Evolutionary conservation across 2,888 invertebrate genomes (phyloP).

Genomic region (Ecdyonurus torrentis): DNA sequence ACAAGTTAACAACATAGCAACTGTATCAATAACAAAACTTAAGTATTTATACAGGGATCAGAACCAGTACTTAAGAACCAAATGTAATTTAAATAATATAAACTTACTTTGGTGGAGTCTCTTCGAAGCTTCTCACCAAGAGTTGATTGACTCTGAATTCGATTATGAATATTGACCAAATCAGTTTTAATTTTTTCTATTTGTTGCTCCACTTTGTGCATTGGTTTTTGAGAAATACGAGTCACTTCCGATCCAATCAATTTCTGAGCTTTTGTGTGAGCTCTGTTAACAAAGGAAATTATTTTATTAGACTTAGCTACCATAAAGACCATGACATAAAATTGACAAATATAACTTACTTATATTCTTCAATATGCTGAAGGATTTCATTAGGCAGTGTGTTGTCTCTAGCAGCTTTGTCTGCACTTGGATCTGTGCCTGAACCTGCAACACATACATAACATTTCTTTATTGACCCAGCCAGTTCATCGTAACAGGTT

Average conservation of each 20-base stretch:
- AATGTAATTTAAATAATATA: neutral
- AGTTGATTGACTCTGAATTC: conserved; percentile 40
- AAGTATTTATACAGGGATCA: no score
- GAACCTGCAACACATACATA: neutral
- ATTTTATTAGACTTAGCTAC: no score
- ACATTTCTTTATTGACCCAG: no score
- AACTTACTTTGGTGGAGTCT: conserved; percentile 46
- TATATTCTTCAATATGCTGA: conserved; percentile 61
- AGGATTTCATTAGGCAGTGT: conserved; percentile 59
- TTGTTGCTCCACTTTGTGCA: conserved; percentile 43
- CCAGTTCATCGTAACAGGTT: no score
- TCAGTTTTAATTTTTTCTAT: conserved; percentile 39
- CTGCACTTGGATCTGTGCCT: conserved; percentile 24
- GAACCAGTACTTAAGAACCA: no score
- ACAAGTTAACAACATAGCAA: no score
- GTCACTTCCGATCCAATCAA: conserved; percentile 64
- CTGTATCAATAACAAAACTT: no score
- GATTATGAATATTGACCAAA: conserved; percentile 41
- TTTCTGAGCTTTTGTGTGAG: no score
- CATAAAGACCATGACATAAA: no score
- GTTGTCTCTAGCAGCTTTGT: conserved; percentile 41
- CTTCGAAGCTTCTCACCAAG: conserved; percentile 45
- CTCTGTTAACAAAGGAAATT: no score
- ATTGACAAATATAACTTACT: conserved; percentile 37
- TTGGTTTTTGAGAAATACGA: conserved; percentile 44